These are phyloP conservation scores for Caenorhabditis panamensis DNA, from an alignment of 2,888 invertebrate species.

Conservation along the genomic window DNA sequence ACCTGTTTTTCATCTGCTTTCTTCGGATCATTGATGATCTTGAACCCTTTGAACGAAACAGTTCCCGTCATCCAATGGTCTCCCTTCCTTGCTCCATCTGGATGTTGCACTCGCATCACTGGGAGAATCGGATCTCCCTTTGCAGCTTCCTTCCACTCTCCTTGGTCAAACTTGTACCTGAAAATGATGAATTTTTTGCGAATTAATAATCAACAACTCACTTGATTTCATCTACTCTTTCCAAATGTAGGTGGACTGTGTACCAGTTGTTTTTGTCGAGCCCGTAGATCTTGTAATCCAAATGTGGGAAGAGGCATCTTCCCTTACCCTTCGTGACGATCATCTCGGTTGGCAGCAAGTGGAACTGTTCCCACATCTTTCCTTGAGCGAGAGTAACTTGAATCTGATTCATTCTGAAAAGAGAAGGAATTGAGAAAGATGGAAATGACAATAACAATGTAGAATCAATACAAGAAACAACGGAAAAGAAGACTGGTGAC, in stretches of 20 bases:
- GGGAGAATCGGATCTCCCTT: constrained; percentile 25
- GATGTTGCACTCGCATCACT: constrained; percentile 11
- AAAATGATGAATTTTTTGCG: background rate
- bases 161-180: constrained; percentile 48
- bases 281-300: constrained; percentile 30
- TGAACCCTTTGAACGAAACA: constrained; percentile 31
- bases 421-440: too few relatives aligned
- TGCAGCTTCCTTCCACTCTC: constrained; percentile 28
- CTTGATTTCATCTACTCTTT: constrained; percentile 40
- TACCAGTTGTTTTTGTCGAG: constrained; percentile 13
- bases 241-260: constrained; percentile 27
- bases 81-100: constrained; percentile 40
- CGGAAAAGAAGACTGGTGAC: too few relatives aligned
- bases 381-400: too few relatives aligned
- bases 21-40: constrained; percentile 47
- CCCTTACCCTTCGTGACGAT: constrained; percentile 49
- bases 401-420: too few relatives aligned
- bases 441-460: too few relatives aligned
- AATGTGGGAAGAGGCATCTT: constrained; percentile 40
- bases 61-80: constrained; percentile 36
- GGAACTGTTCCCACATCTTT: too few relatives aligned
- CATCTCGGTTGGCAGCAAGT: constrained; percentile 48
- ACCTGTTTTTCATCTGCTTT: constrained; percentile 12
- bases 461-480: too few relatives aligned
- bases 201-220: constrained; percentile 33